These are phyloP conservation scores for Drosophila willistoni DNA, from an alignment of 1,140 invertebrate species.

Conservation along the genomic window DNA sequence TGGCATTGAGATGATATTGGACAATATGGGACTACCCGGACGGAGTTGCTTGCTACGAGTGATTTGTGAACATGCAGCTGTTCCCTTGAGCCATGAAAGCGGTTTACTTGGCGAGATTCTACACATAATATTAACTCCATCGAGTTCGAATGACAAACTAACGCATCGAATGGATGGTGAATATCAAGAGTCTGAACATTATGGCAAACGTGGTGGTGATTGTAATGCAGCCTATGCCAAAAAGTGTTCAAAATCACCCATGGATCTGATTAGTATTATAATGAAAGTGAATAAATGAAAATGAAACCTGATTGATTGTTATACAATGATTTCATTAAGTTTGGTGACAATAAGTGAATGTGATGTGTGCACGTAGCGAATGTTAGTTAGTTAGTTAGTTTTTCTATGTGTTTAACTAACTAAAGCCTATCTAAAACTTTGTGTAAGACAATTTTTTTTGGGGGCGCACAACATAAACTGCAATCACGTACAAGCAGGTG, in stretches of 20 bases:
- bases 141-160: slow-evolving; percentile 53
- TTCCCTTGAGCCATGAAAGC: slow-evolving; percentile 86
- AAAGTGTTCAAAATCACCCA: slow-evolving; percentile 52
- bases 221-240: slow-evolving; percentile 44
- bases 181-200: slow-evolving; percentile 55
- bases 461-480: too few relatives aligned
- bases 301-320: slow-evolving; percentile 16
- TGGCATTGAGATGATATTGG: slow-evolving; percentile 67
- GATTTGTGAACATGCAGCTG: slow-evolving; percentile 89
- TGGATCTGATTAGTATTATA: slow-evolving; percentile 52
- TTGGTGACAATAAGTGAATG: slow-evolving; percentile 5
- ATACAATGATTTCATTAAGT: slow-evolving; percentile 15
- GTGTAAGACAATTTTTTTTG: too few relatives aligned
- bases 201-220: slow-evolving; percentile 51
- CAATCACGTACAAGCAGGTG: slow-evolving; percentile 51
- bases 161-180: slow-evolving; percentile 37
- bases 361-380: background rate
- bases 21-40: slow-evolving; percentile 86
- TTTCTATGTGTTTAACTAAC: background rate
- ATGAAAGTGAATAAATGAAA: slow-evolving; percentile 45
- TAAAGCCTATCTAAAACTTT: too few relatives aligned
- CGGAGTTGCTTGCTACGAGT: slow-evolving; percentile 88
- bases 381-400: background rate
- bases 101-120: slow-evolving; percentile 88
- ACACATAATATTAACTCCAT: slow-evolving; percentile 87